phyloP scores from a whole-genome alignment of 1,140 invertebrate species.

The Rhagoletis zephyria region DNA sequence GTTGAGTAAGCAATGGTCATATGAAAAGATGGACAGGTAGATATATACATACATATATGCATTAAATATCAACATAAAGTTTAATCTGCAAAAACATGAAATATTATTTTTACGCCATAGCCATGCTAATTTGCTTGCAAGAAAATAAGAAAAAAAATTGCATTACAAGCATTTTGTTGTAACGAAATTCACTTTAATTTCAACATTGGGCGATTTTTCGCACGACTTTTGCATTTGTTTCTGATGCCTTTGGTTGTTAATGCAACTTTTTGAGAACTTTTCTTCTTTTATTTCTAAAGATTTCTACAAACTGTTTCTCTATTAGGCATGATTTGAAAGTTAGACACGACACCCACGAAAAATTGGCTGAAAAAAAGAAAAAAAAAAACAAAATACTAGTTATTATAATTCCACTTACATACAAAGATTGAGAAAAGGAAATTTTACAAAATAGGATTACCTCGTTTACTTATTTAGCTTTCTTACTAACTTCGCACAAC shows the following conservation, averaged over 20 bases:
- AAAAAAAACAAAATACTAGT: background rate
- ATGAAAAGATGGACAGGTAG: constrained; percentile 72
- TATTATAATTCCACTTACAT: no score
- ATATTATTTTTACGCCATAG: background rate
- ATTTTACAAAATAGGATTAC: no score
- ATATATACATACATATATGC: constrained; percentile 2
- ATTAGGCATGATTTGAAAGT: background rate
- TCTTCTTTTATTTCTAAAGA: no score
- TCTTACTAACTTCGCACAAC: no score
- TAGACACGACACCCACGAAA: background rate
- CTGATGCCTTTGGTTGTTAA: background rate
- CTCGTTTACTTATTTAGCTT: no score
- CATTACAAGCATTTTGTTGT: constrained; percentile 3
- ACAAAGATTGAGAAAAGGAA: no score
- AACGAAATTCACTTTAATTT: background rate
- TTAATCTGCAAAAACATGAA: background rate
- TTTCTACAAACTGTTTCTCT: no score
- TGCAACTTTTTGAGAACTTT: background rate
- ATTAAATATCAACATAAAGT: background rate
- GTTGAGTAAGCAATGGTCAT: constrained; percentile 71
- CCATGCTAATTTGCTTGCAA: background rate
- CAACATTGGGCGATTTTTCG: background rate
- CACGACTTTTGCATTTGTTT: background rate
- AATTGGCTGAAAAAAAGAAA: background rate
- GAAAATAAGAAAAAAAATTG: background rate